These are phyloP conservation scores for Caenorhabditis remanei DNA, from an alignment of 1,140 invertebrate species.

Conservation along the genomic window DNA sequence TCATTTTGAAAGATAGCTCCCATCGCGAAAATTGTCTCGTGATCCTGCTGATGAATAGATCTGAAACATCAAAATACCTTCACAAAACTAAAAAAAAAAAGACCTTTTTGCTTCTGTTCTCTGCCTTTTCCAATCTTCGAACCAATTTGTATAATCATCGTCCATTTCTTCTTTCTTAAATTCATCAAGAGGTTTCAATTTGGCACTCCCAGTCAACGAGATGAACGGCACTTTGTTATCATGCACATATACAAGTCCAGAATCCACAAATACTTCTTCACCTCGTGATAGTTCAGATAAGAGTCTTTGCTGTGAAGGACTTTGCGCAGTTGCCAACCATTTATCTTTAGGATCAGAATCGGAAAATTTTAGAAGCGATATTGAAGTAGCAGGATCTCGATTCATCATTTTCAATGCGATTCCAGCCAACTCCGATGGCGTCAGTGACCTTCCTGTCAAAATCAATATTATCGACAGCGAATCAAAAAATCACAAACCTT, in stretches of 20 bases:
- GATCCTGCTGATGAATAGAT: slow-evolving; percentile 47
- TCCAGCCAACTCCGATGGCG: slow-evolving; percentile 86
- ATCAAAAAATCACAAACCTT: slow-evolving; percentile 38
- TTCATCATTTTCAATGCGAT: slow-evolving; percentile 89
- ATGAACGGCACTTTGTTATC: slow-evolving; percentile 19
- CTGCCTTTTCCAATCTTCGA: slow-evolving; percentile 50
- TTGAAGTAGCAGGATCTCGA: slow-evolving; percentile 84
- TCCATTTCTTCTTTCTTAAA: slow-evolving; percentile 45
- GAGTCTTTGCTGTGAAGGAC: slow-evolving; percentile 29
- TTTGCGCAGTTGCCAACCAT: slow-evolving; percentile 46
- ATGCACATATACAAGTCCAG: slow-evolving; percentile 44
- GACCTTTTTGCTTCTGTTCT: slow-evolving; percentile 21
- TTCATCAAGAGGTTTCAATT: neutral
- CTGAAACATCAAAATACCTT: neutral
- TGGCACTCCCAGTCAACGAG: slow-evolving; percentile 43
- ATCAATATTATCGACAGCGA: neutral
- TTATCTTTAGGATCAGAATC: neutral
- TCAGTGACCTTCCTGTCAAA: slow-evolving; percentile 75
- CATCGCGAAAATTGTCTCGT: slow-evolving; percentile 61
- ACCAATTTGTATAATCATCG: slow-evolving; percentile 60
- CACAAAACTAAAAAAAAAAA: neutral
- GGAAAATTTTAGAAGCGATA: slow-evolving; percentile 48
- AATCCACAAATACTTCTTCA: slow-evolving; percentile 62
- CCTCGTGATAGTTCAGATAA: slow-evolving; percentile 29
- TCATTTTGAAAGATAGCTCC: slow-evolving; percentile 53